These are phyloP conservation scores for Pristionchus japonicus DNA, from an alignment of 2,888 invertebrate genomes.

Conservation along the genomic window DNA sequence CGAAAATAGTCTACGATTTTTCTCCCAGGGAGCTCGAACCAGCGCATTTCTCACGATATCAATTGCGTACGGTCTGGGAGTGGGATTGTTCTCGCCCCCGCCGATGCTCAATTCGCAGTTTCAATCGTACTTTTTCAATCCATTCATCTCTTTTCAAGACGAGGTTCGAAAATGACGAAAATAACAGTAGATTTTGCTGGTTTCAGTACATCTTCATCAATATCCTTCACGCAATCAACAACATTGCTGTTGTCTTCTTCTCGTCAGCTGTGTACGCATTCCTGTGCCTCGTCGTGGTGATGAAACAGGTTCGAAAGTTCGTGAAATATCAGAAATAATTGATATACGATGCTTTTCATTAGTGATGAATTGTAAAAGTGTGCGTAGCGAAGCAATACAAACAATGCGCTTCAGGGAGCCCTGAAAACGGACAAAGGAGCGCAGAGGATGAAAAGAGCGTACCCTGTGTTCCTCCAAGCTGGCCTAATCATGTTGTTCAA, in stretches of 20 bases:
- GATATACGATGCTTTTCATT: no score
- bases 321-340: no score
- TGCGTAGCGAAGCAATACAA: no score
- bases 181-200: no score
- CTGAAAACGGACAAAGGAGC: background rate
- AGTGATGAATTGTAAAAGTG: no score
- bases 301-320: background rate
- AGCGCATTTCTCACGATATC: background rate
- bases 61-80: background rate
- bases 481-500: background rate
- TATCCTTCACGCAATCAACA: background rate
- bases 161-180: background rate
- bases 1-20: background rate
- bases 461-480: slow-evolving; percentile 3
- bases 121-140: slow-evolving; percentile 23
- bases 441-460: background rate
- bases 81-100: background rate
- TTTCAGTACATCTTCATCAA: slow-evolving; percentile 6
- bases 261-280: background rate
- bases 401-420: background rate
- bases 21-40: background rate
- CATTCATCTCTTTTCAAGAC: background rate
- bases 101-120: background rate
- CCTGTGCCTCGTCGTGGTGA: background rate
- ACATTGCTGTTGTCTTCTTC: background rate